Evolutionary conservation across 2,888 invertebrate genomes (phyloP), one percentile per base, ranked within the genome.

Genomic region (Sialis lutaria): DNA sequence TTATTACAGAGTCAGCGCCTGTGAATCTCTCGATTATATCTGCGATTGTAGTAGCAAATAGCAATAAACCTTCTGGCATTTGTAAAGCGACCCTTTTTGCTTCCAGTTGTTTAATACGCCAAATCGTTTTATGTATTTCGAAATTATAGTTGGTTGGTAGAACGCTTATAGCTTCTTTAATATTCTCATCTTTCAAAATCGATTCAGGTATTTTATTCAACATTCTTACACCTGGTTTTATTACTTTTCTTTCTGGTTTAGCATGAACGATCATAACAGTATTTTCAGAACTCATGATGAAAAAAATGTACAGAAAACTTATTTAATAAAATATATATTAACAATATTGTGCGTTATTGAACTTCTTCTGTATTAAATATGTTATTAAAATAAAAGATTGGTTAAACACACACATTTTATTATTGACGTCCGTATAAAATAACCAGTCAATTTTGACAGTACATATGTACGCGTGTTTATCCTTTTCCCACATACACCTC

Each of bases 61-160:
- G 73, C 13, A 95, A 71, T 5, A 99, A 66, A 8, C 86, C 98
- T 74, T 98, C 98, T 1, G 98, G 98, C 75, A 99, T 79, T 67
- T 99, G 98, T 10, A 98, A 67, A 1, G 92, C 96, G 1, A 98
- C 93, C 57, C 85, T 76, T 64, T 85, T 87, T 0, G 89, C 81
- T 54, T 77, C 75, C n/a, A 79, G 67, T 59, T 88, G 82, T 54
- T 79, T 72, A 57, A 96, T 90, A 60, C 92, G 79, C 97, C 97
- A 97, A 63, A 98, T 82, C 0, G 96, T 96, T 65, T 98, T 98
- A 50, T 87, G 87, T 53, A 99, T 78, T 75, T 98, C 98, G 64
- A 99, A 98, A 63, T 93, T 96, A 61, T 98, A 98, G 68, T 98
- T 99, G 33, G 75, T 65, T 2, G 98, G 98, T 45, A 98, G 70